Evolutionary conservation across 2,888 invertebrate species (phyloP).

Genomic region (Strigamia crassipes): DNA sequence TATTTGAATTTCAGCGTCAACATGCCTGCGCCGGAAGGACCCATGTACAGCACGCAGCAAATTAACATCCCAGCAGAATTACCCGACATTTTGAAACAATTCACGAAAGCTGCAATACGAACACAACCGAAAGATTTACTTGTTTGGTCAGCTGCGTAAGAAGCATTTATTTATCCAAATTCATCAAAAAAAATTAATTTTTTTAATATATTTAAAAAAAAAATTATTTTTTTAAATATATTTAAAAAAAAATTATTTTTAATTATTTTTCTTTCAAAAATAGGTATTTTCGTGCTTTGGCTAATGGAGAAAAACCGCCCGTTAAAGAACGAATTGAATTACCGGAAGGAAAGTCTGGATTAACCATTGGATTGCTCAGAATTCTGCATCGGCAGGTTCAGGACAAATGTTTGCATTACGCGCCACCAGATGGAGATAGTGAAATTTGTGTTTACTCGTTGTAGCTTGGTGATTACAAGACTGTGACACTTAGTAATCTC

Average conservation of each 20-base stretch:
- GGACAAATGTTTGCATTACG: too few species aligned
- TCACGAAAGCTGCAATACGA: conserved; percentile 87
- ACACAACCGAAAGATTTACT: conserved; percentile 86
- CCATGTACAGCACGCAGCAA: conserved; percentile 80
- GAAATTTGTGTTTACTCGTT: not conserved
- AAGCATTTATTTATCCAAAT: not conserved
- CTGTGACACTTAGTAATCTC: conserved; percentile 45
- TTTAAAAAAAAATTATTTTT: too few species aligned
- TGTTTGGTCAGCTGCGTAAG: conserved; percentile 73
- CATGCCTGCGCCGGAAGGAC: conserved; percentile 63
- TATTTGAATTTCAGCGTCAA: not conserved
- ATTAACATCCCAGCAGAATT: conserved; percentile 81
- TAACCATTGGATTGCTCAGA: conserved; percentile 79
- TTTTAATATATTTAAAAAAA: too few species aligned
- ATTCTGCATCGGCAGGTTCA: conserved; percentile 76
- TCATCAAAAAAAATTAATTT: not conserved
- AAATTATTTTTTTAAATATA: too few species aligned
- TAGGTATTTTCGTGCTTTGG: conserved; percentile 72
- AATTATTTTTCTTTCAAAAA: too few species aligned
- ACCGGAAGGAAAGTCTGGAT: conserved; percentile 69
- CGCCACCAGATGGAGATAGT: not conserved
- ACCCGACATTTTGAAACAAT: conserved; percentile 81
- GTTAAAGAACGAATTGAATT: conserved; percentile 78
- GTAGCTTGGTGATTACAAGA: conserved; percentile 47
- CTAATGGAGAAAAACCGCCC: conserved; percentile 77